Conservation (phyloP, 64 coral and sea anemone genomes). For the Anthopleura sola region DNA sequence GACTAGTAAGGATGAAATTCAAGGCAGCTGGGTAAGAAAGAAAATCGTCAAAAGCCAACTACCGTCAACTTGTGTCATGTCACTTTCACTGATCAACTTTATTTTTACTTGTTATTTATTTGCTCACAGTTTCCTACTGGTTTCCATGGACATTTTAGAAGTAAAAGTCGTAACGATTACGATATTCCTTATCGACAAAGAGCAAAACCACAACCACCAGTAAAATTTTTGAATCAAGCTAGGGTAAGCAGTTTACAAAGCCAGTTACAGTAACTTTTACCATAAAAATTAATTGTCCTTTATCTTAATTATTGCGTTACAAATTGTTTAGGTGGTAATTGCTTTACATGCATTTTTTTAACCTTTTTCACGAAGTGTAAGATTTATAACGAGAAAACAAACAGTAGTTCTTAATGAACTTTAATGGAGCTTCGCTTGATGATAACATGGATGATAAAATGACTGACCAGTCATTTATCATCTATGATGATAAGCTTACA, state of each 20-base stretch:
- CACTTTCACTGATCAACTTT: not conserved
- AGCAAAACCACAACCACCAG: slow-evolving; percentile 45
- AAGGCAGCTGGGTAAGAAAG: slow-evolving; percentile 41
- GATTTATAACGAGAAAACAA: no score
- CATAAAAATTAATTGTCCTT: not conserved
- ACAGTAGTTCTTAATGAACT: no score
- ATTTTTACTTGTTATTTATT: not conserved
- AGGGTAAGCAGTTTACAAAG: slow-evolving; percentile 25
- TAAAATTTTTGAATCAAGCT: slow-evolving; percentile 48
- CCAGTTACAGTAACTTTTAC: no score
- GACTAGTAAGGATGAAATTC: slow-evolving; percentile 22
- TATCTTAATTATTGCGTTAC: not conserved
- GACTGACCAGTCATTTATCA: no score
- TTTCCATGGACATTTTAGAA: slow-evolving; percentile 67
- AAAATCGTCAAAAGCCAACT: not conserved
- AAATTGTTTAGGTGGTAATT: not conserved
- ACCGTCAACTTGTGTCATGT: not conserved
- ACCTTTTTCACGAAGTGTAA: no score
- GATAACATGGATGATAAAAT: no score
- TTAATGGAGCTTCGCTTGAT: no score
- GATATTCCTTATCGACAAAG: slow-evolving; percentile 52
- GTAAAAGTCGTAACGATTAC: slow-evolving; percentile 57
- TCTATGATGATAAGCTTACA: no score
- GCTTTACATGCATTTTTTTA: no score
- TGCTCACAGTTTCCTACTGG: slow-evolving; percentile 49